Percentiles rank a stretch among this genome's conserved stretches.
phyloP scores from a whole-genome alignment of 1,140 invertebrate genomes.

The Zaprionus ghesquierei region DNA sequence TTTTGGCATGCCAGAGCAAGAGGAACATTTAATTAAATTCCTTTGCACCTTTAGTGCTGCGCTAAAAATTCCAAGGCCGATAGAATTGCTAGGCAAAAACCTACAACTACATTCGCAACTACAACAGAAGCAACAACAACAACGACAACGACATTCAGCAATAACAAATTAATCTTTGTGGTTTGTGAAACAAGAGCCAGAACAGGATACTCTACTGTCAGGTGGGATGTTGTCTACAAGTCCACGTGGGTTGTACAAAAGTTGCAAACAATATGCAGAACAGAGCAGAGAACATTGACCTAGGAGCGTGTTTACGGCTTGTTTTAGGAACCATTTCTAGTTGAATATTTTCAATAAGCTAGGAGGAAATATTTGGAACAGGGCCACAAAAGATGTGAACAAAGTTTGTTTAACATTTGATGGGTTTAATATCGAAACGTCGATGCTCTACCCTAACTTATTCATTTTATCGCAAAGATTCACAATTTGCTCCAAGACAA shows the following conservation, averaged over 20 bases:
- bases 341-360: slow-evolving; percentile 58
- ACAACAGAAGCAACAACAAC: background rate
- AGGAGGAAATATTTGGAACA: no score
- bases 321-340: background rate
- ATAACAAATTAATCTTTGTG: slow-evolving; percentile 80
- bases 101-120: slow-evolving; percentile 19
- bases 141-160: slow-evolving; percentile 33
- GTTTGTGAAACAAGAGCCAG: slow-evolving; percentile 43
- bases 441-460: background rate
- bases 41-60: slow-evolving; percentile 80
- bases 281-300: slow-evolving; percentile 45
- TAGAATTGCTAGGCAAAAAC: slow-evolving; percentile 30
- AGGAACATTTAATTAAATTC: slow-evolving; percentile 80
- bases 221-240: background rate
- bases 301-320: slow-evolving; percentile 47
- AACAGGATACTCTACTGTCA: background rate
- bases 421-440: slow-evolving; percentile 12
- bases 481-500: slow-evolving; percentile 46
- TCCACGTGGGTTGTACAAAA: slow-evolving; percentile 55
- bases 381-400: slow-evolving; percentile 50
- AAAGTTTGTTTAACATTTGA: no score
- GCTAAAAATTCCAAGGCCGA: slow-evolving; percentile 71
- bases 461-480: slow-evolving; percentile 8
- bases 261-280: slow-evolving; percentile 61
- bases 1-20: slow-evolving; percentile 48